Base-by-base conservation (phyloP, 2,113 vertebrate species). In the Ciconia stormi region DNA sequence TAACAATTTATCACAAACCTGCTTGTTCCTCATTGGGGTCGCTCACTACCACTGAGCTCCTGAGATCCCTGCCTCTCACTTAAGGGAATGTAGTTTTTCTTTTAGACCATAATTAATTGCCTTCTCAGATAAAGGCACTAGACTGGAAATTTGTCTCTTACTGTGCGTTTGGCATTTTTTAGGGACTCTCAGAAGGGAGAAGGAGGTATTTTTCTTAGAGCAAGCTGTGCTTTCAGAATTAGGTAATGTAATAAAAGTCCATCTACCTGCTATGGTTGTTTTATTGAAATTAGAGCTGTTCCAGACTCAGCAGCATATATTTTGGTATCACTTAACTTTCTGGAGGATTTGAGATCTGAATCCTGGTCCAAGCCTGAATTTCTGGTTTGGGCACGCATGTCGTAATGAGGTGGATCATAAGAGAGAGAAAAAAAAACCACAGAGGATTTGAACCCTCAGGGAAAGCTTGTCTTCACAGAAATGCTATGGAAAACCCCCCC, bases 321-420 rank as follows among this genome's bases (percentile, higher is more conserved):
- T 74, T 79, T 59, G 23, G 3, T 52, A 32, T 82, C 34, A 19
- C n/a, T 71, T 89, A 70, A 34, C 22, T 61, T 89, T 36, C 30
- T 61, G 82, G 82, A 82, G 40, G 20, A 56, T 76, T 80, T 91
- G 61, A 82, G 30, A 61, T 65, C 20, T 56, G 44, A 26, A 6
- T 63, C 5, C 23, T 67, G 25, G 7, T 73, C 27, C 25, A 66
- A 85, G 26, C 21, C 34, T 36, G 50, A 69, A 18, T 73, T 92
- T 87, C 62, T 69, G 10, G 42, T 76, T 61, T 82, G 44, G 25
- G 18, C 19, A 22, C 18, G 73, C 4, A 7, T 10, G 10, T 29
- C 0, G 0, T 52, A 61, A 36, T 50, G 27, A 59, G 21, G 19
- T 59, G 30, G 14, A n/a, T 58, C 12, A 3, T 38, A 50, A 66